Conservation (phyloP, 1,140 invertebrate genomes). For the Myzus persicae region DNA sequence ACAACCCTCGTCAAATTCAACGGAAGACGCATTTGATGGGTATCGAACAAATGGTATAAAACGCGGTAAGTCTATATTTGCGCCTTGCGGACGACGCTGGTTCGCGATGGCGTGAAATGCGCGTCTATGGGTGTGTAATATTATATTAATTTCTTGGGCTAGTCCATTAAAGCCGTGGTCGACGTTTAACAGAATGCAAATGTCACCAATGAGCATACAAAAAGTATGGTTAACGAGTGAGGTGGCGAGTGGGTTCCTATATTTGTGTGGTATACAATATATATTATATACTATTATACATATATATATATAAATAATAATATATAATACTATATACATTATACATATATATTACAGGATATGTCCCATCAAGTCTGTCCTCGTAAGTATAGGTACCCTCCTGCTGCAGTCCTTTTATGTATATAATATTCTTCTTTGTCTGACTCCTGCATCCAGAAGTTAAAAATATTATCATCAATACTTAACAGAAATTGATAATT, state of each 20-base stretch:
- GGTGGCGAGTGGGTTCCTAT: neutral
- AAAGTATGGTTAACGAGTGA: neutral
- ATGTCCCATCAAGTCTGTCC: neutral
- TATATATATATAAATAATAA: too few species aligned
- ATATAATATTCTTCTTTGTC: neutral
- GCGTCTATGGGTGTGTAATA: neutral
- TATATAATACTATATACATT: too few species aligned
- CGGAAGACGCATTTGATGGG: neutral
- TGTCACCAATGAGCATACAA: neutral
- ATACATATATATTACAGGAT: neutral
- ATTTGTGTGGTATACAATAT: neutral
- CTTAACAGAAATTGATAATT: neutral
- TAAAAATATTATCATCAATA: neutral
- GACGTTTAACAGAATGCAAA: neutral
- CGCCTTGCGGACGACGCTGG: neutral
- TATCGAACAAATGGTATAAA: neutral
- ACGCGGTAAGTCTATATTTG: neutral
- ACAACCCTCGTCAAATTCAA: neutral
- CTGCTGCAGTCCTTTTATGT: neutral
- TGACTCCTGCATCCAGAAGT: neutral
- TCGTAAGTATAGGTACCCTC: neutral
- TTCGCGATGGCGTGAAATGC: neutral
- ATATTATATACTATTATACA: neutral
- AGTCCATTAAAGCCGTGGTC: neutral
- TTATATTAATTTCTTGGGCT: neutral